Evolutionary conservation across 1,140 invertebrate species (phyloP).

Genomic region (Sycobia sp.): DNA sequence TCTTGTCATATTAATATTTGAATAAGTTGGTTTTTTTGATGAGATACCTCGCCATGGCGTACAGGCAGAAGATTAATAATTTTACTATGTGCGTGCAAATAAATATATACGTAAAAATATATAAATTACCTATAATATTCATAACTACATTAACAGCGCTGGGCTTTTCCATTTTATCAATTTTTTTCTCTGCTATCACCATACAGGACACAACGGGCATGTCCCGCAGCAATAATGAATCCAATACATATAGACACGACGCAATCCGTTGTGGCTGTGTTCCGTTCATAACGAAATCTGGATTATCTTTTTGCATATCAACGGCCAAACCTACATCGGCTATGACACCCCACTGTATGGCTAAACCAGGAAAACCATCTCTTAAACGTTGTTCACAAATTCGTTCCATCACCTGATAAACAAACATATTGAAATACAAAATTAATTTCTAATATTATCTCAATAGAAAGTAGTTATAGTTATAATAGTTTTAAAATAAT

Average conservation of each 20-base stretch:
- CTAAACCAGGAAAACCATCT: conserved; percentile 63
- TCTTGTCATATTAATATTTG: no score
- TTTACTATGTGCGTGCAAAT: no score
- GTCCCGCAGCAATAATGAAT: conserved; percentile 66
- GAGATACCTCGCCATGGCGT: no score
- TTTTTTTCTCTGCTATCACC: conserved; percentile 66
- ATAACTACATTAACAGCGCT: conserved; percentile 60
- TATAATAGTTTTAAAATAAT: neutral
- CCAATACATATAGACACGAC: conserved; percentile 65
- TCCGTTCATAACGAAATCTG: conserved; percentile 66
- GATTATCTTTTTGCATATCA: conserved; percentile 70
- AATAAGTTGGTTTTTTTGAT: no score
- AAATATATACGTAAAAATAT: no score
- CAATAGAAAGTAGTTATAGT: neutral
- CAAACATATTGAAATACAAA: neutral
- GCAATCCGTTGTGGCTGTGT: conserved; percentile 71
- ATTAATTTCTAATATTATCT: neutral
- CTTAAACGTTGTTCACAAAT: conserved; percentile 62
- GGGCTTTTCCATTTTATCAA: conserved; percentile 41
- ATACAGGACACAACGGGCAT: conserved; percentile 68
- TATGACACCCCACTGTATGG: conserved; percentile 68
- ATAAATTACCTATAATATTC: conserved; percentile 57
- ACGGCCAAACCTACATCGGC: conserved; percentile 66
- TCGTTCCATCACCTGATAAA: conserved; percentile 60
- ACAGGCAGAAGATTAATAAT: no score